Conservation (phyloP, 1,140 invertebrate genomes). For the Sinella curviseta region DNA sequence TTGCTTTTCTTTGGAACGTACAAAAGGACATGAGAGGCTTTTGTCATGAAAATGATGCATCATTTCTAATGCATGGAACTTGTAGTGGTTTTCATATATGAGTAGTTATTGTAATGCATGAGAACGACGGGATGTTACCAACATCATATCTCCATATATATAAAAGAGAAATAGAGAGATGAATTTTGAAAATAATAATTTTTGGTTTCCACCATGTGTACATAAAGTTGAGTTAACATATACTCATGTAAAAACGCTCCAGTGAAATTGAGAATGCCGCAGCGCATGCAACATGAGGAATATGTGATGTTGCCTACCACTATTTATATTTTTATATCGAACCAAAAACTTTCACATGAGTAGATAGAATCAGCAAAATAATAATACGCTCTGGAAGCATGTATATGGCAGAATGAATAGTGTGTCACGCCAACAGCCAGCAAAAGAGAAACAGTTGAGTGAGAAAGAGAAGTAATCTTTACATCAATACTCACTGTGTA, state of each 20-base stretch:
- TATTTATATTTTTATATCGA: too few relatives aligned
- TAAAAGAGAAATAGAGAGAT: not conserved
- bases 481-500: not conserved
- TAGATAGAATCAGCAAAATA: not conserved
- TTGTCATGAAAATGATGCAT: not conserved
- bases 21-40: not conserved
- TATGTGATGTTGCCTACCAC: not conserved
- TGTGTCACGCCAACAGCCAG: not conserved
- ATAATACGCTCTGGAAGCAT: not conserved
- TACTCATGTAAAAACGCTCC: too few relatives aligned
- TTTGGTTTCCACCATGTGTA: not conserved
- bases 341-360: too few relatives aligned
- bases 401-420: not conserved
- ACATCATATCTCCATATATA: too few relatives aligned
- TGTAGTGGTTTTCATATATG: not conserved
- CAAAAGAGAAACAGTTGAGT: too few relatives aligned
- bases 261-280: not conserved
- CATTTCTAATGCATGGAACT: slow-evolving; percentile 6
- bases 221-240: too few relatives aligned
- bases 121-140: too few relatives aligned
- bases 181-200: not conserved
- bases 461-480: not conserved
- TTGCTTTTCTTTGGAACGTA: not conserved
- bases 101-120: not conserved
- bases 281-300: not conserved